Evolutionary conservation across 2,113 vertebrate species (phyloP), one percentile per base, ranked within the genome.

Genomic region (Phrynosoma platyrhinos): DNA sequence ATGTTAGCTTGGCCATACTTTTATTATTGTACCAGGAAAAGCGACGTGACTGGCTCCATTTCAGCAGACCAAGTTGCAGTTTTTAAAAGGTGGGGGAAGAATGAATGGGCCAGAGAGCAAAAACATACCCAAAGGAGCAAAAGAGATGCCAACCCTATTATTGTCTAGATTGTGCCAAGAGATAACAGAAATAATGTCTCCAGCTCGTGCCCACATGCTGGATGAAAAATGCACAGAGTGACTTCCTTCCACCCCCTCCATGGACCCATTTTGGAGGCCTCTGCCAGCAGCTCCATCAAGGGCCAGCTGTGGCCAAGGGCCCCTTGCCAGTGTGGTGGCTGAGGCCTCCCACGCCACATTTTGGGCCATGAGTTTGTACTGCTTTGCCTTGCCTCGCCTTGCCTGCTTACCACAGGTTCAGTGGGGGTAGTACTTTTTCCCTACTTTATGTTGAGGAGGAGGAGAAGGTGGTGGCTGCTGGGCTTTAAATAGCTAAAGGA

Each of bases 401-500:
- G 36, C 36, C 90, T 81, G 89, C 93, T 87, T 92, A 85, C 94
- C 79, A 92, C 75, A 94, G 94, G 90, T 90, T 96, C 95, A 90
- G 91, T 91, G 94, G 47, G 47, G 47, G 47, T 94, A 10, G 69
- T 52, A 94, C 94, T 96, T 91, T 91, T 87, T 74, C 52, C 87
- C 95, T 71, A 62, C 82, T 90, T 90, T 85, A 40, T 83, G n/a
- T 91, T 90, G 96, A 94, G 95, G 93, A 93, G 68, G 66, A 68
- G 66, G 66, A 68, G 66, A 21, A 68, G 66, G 68, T 30, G 27
- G 68, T 21, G 96, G 96, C 94, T 87, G 96, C 93, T n/a, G 86
- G 87, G 92, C 96, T 96, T 84, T 94, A 95, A 97, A 97, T 96
- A 95, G 96, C 89, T 92, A 94, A 93, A 96, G 96, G 97, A 97